Base-by-base conservation (phyloP, 1,140 invertebrate genomes). In the Tetramorium parvispinum region DNA sequence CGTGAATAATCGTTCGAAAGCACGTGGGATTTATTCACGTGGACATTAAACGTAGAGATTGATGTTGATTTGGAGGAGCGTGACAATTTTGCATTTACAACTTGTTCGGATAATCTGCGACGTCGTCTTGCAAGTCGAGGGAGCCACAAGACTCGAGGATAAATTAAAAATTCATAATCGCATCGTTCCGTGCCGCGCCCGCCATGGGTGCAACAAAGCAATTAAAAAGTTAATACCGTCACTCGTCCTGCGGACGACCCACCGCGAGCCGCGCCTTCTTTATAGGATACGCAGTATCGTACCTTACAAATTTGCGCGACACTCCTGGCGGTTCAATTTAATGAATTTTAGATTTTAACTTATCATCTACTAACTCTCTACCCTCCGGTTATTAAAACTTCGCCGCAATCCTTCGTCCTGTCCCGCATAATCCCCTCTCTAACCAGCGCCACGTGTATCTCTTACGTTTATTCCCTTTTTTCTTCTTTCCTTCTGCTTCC, bases 341-440 rank as follows among this genome's bases (percentile, higher is more conserved):
- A 93, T 93, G 92, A 93, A 93, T 93, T 93, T 93, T 93, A 92
- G 90, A 93, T 93, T 93, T 92, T 87, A 91, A 92, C 87, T 92
- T 93, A 91, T 89, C 89, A 76, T 85, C 85, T 55, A 88, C 86
- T 92, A 91, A 92, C 91, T 91, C 87, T 82, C 85, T 65, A 81
- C 73, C 86, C 75, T 65, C 81, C 78, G 87, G 87, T 92, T 89
- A 92, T 93, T 92, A 93, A 92, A 92, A 92, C 91, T 88, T 76
- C 5, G 55, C 66, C 43, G 51, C 61, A 40, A 40, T 91, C 76
- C 88, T 88, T 79, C 86, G 68, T 88, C 89, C 81, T 79, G 55
- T 59, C 68, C 81, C 32, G 40, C 59, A 89, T 90, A 87, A 89
- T 89, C 79, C 57, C 37, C 65, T 79, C 82, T 59, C 53, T 32